Evolutionary conservation across 2,888 invertebrate genomes (phyloP), one percentile per base, ranked within the genome.

Genomic region (Peribatodes rhomboidaria): DNA sequence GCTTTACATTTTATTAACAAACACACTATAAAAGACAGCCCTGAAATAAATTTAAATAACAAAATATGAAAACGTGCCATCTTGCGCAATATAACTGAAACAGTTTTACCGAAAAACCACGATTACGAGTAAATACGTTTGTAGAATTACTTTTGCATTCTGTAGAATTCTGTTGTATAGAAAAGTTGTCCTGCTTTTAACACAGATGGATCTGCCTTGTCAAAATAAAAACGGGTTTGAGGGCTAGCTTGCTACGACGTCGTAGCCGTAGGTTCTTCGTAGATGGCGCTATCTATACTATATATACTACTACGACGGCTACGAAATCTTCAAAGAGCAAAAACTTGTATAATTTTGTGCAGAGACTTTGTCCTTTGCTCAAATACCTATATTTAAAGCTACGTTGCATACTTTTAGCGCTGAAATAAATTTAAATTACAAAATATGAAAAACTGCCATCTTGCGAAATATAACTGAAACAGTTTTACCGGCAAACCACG

Each of bases 331-430:
- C 39, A 39, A 49, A 39, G n/a, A n/a, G n/a, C 31, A 9, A 11
- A 53, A 61, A 54, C 39, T 61, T 61, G 31, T 41, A 10, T 54
- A 39, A 54, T 61, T 46, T 39, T 37, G 46, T 20, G 35, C 42
- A 8, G 9, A 35, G 18, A 27, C 13, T 59, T 50, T 41, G 33
- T 20, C 35, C 22, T 58, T 41, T 31, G 35, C 9, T n/a, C 14
- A 14, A 31, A 39, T 39, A 41, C 41, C 33, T 50, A 2, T 27
- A 27, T 6, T 2, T 27, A 27, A 27, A 27, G 27, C 6, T 35
- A 33, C n/a, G 6, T 11, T 18, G 33, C n/a, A n/a, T n/a, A n/a
- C 18, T 33, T n/a, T n/a, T 11, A 16, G 10, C 11, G 11, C 41
- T 42, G 11, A 11, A 42, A 18, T 27, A 27, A n/a, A n/a, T n/a